Evolutionary conservation across 2,797 vertebrate species (phyloP).

Genomic region (Rhinogobio ventralis): DNA sequence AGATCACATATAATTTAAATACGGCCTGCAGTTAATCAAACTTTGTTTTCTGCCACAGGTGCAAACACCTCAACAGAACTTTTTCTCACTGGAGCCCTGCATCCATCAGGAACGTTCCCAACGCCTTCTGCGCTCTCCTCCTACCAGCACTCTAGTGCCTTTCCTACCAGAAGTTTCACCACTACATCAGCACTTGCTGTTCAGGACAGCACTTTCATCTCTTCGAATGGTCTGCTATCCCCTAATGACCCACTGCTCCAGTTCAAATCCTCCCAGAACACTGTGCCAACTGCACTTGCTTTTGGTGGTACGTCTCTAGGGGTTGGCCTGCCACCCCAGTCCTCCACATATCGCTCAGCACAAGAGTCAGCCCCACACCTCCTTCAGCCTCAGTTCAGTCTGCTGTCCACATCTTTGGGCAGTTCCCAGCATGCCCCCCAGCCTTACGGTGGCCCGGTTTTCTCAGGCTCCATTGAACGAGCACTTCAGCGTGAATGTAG

Average conservation of each 20-base stretch:
- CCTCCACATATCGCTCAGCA: slow-evolving; percentile 97
- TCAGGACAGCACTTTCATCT: slow-evolving; percentile 91
- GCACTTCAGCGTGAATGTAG: slow-evolving; percentile 99
- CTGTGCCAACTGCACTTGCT: slow-evolving; percentile 87
- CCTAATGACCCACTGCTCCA: slow-evolving; percentile 90
- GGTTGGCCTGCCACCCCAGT: slow-evolving; percentile 90
- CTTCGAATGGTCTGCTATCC: slow-evolving; percentile 91
- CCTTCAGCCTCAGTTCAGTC: slow-evolving; percentile 94
- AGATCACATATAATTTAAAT: neutral
- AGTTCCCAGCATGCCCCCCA: slow-evolving; percentile 86
- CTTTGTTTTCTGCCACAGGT: slow-evolving; percentile 74
- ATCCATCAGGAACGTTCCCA: slow-evolving; percentile 92
- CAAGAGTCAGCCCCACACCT: slow-evolving; percentile 99
- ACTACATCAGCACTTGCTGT: slow-evolving; percentile 88
- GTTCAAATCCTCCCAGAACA: slow-evolving; percentile 90
- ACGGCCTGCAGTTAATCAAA: neutral
- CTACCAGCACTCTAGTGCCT: slow-evolving; percentile 92
- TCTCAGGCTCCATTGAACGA: slow-evolving; percentile 95
- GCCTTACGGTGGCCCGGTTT: slow-evolving; percentile 88
- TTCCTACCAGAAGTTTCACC: slow-evolving; percentile 89
- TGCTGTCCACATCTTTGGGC: slow-evolving; percentile 87
- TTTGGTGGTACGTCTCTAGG: slow-evolving; percentile 90
- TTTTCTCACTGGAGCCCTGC: slow-evolving; percentile 94
- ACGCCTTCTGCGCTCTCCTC: slow-evolving; percentile 87
- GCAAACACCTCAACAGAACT: slow-evolving; percentile 94